phyloP scores from a whole-genome alignment of 2,888 invertebrate species.

The Caenorhabditis imperialis region DNA sequence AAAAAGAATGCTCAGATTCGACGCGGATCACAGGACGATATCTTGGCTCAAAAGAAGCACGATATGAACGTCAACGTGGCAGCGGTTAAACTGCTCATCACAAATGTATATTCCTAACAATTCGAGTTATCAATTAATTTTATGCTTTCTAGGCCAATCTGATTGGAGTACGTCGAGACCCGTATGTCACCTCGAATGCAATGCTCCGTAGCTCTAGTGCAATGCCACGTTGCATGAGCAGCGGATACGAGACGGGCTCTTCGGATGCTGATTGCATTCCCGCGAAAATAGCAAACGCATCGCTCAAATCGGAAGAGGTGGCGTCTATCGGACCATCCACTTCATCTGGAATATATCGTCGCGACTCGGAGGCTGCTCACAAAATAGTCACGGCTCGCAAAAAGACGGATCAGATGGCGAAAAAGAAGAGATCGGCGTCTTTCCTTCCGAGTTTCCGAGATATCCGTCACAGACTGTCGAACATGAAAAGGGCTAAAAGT shows the following conservation, averaged over 20 bases:
- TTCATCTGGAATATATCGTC: constrained; percentile 10
- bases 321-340: neutral
- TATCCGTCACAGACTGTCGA: constrained; percentile 26
- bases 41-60: constrained; percentile 47
- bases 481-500: constrained; percentile 35
- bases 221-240: constrained; percentile 44
- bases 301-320: constrained; percentile 4
- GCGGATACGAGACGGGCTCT: constrained; percentile 40
- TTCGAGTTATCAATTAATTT: too few relatives aligned
- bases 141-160: constrained; percentile 38
- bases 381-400: constrained; percentile 37
- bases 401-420: constrained; percentile 11
- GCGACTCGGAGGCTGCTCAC: constrained; percentile 43
- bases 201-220: constrained; percentile 42
- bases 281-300: constrained; percentile 2
- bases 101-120: constrained; percentile 32
- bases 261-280: constrained; percentile 24
- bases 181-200: constrained; percentile 37
- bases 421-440: constrained; percentile 44
- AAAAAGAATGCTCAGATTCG: constrained; percentile 25
- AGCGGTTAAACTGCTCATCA: constrained; percentile 50
- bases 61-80: constrained; percentile 46
- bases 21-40: constrained; percentile 39
- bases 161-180: constrained; percentile 37
- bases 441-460: constrained; percentile 50